Evolutionary conservation across 1,140 invertebrate genomes (phyloP), one percentile per base, ranked within the genome.

Genomic region (Notospermus geniculatus): DNA sequence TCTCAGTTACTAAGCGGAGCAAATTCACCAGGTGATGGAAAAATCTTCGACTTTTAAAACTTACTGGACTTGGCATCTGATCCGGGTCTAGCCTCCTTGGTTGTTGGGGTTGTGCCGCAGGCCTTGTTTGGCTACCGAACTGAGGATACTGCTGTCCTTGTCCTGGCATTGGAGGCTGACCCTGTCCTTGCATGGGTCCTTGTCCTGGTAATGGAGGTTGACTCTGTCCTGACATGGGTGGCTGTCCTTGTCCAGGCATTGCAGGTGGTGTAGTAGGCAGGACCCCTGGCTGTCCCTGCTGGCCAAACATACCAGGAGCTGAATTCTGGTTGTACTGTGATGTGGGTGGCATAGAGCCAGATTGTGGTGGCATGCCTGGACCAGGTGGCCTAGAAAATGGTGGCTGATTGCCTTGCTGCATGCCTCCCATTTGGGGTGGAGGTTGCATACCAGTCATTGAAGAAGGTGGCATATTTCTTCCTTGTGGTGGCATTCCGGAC

Each of bases 61-160:
- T 87, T 84, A 93, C 90, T 27, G 93, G 93, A 84, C 92, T 97
- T 11, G 95, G 95, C 93, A 98, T 97, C 72, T 93, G 90, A 75
- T 97, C 93, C 11, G 94, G 94, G 83, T 97, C 92, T 0, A 97
- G 85, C 66, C 88, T 84, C 73, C 85, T 86, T 13, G 77, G 71
- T 56, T 83, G 82, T 67, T 85, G 86, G 19, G 65, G 75, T 57
- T 75, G 75, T 32, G 62, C 61, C 62, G 72, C 69, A 17, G 66
- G 46, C 46, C 46, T 50, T 4, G 46, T n/a, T 50, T 50, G 46
- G n/a, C 9, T 19, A 50, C 4, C 4, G 32, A 36, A 36, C 15
- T 36, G 32, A 36, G 67, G 67, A 46, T 63, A 65, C 30, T 71
- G 61, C 72, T 63, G 65, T 67, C 55, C 59, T 54, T 52, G 28